Conservation (phyloP, 1,140 invertebrate genomes). For the Drosophila pruinosa region DNA sequence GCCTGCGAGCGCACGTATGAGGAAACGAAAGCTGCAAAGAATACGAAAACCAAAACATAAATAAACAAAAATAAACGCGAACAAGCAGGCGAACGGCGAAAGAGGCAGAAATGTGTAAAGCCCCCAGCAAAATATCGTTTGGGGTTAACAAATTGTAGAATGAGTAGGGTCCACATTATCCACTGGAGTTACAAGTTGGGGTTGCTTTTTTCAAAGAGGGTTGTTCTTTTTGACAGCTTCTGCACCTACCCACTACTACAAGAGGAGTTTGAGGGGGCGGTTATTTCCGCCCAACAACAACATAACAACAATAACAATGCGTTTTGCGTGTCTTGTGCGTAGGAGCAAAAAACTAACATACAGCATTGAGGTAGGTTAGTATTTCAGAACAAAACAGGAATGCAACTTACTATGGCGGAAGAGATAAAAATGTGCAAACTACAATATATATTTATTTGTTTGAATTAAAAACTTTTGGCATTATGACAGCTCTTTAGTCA, state of each 20-base stretch:
- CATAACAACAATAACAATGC: conserved; percentile 35
- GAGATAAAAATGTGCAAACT: background rate
- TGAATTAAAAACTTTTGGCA: background rate
- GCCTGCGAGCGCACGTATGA: conserved; percentile 3
- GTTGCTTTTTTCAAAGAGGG: conserved; percentile 15
- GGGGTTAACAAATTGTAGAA: conserved; percentile 54
- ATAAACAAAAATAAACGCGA: conserved; percentile 81
- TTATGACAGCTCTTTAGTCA: background rate
- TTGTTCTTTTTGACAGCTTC: background rate
- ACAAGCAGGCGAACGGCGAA: conserved; percentile 55
- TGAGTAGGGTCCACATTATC: conserved; percentile 43
- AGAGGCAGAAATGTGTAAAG: conserved; percentile 36
- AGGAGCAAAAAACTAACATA: conserved; percentile 1
- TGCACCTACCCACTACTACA: background rate
- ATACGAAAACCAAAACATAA: conserved; percentile 77
- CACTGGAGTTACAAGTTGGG: background rate
- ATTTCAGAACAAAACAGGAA: background rate
- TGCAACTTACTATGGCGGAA: background rate
- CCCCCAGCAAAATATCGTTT: conserved; percentile 2
- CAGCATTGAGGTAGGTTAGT: conserved; percentile 74
- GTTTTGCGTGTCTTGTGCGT: conserved; percentile 64
- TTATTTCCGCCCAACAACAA: conserved; percentile 1
- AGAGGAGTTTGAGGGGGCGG: conserved; percentile 13
- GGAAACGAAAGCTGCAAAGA: conserved; percentile 61
- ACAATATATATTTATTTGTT: background rate